A percentile compares a stretch with the other conserved stretches of the same genome.
Evolutionary conservation across 2,888 invertebrate genomes (phyloP).

Genomic region (Enchytraeus crypticus): DNA sequence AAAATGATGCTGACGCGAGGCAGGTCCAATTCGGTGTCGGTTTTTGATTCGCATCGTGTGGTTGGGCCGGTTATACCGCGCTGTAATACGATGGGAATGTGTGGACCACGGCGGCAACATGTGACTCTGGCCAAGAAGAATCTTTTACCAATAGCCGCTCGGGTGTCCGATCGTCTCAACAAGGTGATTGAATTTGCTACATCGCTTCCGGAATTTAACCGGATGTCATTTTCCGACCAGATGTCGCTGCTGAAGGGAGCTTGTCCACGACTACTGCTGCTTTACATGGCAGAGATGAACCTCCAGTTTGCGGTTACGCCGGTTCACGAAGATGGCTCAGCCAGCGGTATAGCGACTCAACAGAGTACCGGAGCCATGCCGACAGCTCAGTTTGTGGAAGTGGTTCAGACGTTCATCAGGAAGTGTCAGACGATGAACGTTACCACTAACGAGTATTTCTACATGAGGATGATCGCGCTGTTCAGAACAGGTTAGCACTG

Average conservation of each 20-base stretch:
- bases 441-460: constrained; percentile 39
- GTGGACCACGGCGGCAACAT: constrained; percentile 27
- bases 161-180: constrained; percentile 3
- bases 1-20: constrained; percentile 3
- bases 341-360: not conserved
- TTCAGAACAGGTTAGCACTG: constrained; percentile 38
- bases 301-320: constrained; percentile 45
- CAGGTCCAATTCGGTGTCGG: constrained; percentile 4
- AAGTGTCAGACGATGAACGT: constrained; percentile 42
- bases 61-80: not conserved
- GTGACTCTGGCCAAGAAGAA: constrained; percentile 46
- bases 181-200: constrained; percentile 7
- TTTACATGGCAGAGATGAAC: constrained; percentile 45
- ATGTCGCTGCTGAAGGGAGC: constrained; percentile 38
- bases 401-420: constrained; percentile 38
- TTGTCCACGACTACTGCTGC: constrained; percentile 40
- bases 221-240: constrained; percentile 39
- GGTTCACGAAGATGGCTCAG: not conserved
- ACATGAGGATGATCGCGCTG: constrained; percentile 39
- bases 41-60: not conserved
- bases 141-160: constrained; percentile 35
- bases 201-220: constrained; percentile 34
- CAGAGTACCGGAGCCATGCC: not conserved
- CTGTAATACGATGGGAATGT: not conserved
- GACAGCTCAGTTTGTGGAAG: constrained; percentile 42